phyloP scores from a whole-genome alignment of 2,888 invertebrate genomes.

The Lobophora halterata region DNA sequence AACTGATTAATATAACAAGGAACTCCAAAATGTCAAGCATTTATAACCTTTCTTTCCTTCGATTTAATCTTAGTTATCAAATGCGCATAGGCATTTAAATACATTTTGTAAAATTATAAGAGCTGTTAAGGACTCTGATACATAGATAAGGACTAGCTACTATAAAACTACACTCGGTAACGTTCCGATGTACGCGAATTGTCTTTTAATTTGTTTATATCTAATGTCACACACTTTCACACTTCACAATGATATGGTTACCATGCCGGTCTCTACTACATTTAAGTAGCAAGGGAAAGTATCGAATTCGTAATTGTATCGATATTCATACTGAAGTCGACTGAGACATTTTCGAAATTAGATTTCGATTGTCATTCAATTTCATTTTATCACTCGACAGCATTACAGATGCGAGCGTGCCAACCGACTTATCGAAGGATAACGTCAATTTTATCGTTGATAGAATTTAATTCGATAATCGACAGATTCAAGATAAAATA shows the following conservation, averaged over 20 bases:
- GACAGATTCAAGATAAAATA: no score
- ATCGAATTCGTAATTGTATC: not conserved
- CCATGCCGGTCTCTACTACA: slow-evolving; percentile 26
- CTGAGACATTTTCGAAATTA: no score
- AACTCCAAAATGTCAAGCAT: no score
- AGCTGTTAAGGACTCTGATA: slow-evolving; percentile 44
- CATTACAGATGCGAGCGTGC: no score
- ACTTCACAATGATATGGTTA: slow-evolving; percentile 54
- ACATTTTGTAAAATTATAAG: slow-evolving; percentile 13
- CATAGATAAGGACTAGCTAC: slow-evolving; percentile 55
- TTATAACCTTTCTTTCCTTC: no score
- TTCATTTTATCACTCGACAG: no score
- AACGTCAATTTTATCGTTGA: no score
- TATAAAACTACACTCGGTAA: slow-evolving; percentile 22
- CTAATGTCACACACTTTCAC: slow-evolving; percentile 38
- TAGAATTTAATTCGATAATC: no score
- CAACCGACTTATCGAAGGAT: no score
- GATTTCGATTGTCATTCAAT: no score
- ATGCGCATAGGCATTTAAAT: not conserved
- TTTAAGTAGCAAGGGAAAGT: not conserved
- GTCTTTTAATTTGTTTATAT: slow-evolving; percentile 47
- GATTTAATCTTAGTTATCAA: slow-evolving; percentile 4
- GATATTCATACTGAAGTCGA: slow-evolving; percentile 7
- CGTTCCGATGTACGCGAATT: slow-evolving; percentile 24
- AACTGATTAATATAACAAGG: no score